Base-by-base conservation (phyloP, 2,888 invertebrate species). In the Cataglyphis rosenhaueri region DNA sequence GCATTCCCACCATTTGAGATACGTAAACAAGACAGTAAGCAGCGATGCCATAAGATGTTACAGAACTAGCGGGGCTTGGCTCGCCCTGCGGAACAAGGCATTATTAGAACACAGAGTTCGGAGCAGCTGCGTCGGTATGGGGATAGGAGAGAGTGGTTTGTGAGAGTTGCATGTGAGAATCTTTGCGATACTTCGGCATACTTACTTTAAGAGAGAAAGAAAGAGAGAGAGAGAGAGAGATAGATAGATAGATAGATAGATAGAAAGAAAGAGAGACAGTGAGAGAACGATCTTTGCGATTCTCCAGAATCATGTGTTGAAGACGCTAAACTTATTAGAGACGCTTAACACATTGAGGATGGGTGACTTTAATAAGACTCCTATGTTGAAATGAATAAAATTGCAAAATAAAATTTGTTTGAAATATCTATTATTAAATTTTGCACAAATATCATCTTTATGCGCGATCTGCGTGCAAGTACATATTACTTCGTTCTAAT, bases 21-120 rank as follows among this genome's bases (percentile, higher is more conserved):
- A 76, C 44, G 65, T 79, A 78, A 81, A 89, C 73, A 88, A 76
- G 89, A 89, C 89, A 89, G 86, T 84, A 89, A 89, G 89, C 89
- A 90, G 90, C 90, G 87, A 68, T 76, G 89, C 86, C 87, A 89
- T 87, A 89, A 85, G 88, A 88, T 83, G 86, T 86, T 83, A 86
- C 85, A 82, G 21, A 61, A 87, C 88, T 87, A 90, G 89, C 88
- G 81, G 85, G 90, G 88, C 70, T 64, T 85, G 79, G 86, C 76
- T 68, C 62, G 25, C 86, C 90, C 90, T 89, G 85, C 85, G 82
- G 71, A 85, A 85, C 88, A 83, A 89, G 86, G 85, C 89, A 83
- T 82, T 88, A 62, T 84, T 85, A 87, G 76, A 90, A 87, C 83
- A 87, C 83, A 83, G 82, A 85, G 66, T 79, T 74, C 68, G 84